Percentiles rank a stretch among this genome's conserved stretches.
phyloP scores from a whole-genome alignment of 2,113 vertebrate genomes.

The Myxocyprinus asiaticus region DNA sequence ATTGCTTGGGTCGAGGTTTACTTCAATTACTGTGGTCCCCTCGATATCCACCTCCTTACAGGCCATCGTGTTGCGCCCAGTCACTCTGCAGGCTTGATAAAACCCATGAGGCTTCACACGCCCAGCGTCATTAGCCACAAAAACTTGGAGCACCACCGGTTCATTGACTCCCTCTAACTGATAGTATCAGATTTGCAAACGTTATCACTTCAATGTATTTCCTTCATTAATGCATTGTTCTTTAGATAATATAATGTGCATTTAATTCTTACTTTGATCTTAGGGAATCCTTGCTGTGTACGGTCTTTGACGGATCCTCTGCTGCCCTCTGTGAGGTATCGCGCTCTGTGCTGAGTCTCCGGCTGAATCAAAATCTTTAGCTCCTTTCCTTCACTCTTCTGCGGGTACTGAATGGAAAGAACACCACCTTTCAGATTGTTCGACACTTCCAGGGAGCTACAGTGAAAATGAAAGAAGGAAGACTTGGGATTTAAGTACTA shows the following conservation, averaged over 20 bases:
- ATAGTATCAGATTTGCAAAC: neutral
- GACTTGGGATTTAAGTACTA: too few species aligned
- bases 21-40: conserved; percentile 96
- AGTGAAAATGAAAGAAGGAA: conserved; percentile 34
- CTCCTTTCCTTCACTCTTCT: conserved; percentile 92
- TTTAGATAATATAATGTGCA: neutral
- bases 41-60: conserved; percentile 98
- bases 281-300: conserved; percentile 96
- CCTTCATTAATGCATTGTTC: neutral
- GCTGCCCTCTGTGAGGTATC: conserved; percentile 97
- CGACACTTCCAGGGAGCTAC: conserved; percentile 70
- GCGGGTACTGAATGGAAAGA: conserved; percentile 90
- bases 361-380: conserved; percentile 98
- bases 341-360: conserved; percentile 95
- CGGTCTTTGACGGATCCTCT: conserved; percentile 96
- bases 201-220: neutral
- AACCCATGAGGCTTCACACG: conserved; percentile 97
- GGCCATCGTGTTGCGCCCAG: conserved; percentile 95
- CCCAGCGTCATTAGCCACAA: conserved; percentile 95
- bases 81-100: conserved; percentile 97
- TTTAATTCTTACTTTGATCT: conserved; percentile 84
- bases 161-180: conserved; percentile 95
- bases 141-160: conserved; percentile 94
- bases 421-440: conserved; percentile 81
- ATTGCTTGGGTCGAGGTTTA: conserved; percentile 90